These are phyloP conservation scores for Numenius phaeopus DNA, from an alignment of 2,797 vertebrate genomes.

Conservation along the genomic window DNA sequence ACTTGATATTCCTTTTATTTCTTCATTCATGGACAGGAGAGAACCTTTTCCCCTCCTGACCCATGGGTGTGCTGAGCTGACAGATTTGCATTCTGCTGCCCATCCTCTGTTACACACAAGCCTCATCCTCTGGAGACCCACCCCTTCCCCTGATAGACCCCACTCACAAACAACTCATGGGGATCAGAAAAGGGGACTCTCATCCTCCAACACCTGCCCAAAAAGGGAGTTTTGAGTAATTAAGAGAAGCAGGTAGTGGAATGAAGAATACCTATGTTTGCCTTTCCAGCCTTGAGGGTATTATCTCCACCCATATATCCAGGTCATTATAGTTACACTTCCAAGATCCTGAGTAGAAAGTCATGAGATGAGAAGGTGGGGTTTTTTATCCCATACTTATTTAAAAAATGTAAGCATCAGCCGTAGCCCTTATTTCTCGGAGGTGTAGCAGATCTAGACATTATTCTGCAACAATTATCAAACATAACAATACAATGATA, in stretches of 20 bases:
- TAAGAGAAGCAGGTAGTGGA: not conserved
- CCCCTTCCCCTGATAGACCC: not conserved
- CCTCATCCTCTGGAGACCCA: not conserved
- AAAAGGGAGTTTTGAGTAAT: not conserved
- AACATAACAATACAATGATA: not conserved
- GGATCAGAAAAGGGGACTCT: not conserved
- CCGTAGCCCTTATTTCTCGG: not conserved
- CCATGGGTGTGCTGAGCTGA: not conserved
- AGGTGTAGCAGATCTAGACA: not conserved
- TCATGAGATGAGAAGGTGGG: not conserved
- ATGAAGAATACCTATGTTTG: not conserved
- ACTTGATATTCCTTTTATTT: not conserved
- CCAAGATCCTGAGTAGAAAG: not conserved
- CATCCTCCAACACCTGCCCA: not conserved
- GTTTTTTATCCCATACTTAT: not conserved
- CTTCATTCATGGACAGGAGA: not conserved
- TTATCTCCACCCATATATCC: not conserved
- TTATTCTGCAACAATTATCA: not conserved
- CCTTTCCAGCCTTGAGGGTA: not conserved
- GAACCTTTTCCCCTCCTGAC: not conserved
- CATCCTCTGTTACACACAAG: not conserved
- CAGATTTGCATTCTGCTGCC: not conserved
- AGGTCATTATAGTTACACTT: not conserved
- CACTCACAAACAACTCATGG: not conserved
- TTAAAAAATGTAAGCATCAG: not conserved